Conservation (phyloP, 2,888 invertebrate genomes). For the Epirrhoe alternata region DNA sequence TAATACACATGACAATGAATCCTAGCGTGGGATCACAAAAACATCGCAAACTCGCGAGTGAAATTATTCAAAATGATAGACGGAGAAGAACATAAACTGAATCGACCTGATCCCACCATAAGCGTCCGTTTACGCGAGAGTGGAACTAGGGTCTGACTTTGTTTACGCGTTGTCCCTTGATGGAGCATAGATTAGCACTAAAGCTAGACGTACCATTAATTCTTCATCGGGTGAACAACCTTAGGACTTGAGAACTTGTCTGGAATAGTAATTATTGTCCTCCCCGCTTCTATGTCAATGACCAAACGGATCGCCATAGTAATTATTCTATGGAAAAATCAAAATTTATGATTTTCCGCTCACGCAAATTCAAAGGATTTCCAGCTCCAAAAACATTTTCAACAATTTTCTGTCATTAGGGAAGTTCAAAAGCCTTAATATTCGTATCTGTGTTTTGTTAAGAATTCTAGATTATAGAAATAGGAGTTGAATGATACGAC, state of each 20-base stretch:
- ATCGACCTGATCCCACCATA: background rate
- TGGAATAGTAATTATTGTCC: conserved; percentile 77
- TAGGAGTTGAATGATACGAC: background rate
- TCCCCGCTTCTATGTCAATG: conserved; percentile 55
- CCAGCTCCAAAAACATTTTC: background rate
- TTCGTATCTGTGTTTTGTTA: background rate
- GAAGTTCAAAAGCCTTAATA: background rate
- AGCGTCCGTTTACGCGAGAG: background rate
- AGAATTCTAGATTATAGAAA: background rate
- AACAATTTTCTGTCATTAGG: no score
- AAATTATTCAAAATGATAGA: no score
- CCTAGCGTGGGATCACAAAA: no score
- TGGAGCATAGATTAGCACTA: conserved; percentile 53
- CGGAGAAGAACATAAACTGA: no score
- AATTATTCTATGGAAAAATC: background rate
- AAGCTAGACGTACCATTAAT: conserved; percentile 72
- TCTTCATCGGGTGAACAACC: conserved; percentile 77
- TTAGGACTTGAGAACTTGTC: conserved; percentile 62
- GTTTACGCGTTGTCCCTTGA: conserved; percentile 17
- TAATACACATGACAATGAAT: no score
- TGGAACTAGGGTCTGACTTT: conserved; percentile 5
- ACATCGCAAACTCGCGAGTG: no score
- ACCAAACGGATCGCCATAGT: conserved; percentile 47
- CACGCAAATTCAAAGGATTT: background rate
- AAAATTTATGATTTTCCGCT: background rate